A percentile compares a stretch with the other conserved stretches of the same genome.
phyloP scores from a whole-genome alignment of 2,113 vertebrate species.

The Romanogobio albipinnatus region DNA sequence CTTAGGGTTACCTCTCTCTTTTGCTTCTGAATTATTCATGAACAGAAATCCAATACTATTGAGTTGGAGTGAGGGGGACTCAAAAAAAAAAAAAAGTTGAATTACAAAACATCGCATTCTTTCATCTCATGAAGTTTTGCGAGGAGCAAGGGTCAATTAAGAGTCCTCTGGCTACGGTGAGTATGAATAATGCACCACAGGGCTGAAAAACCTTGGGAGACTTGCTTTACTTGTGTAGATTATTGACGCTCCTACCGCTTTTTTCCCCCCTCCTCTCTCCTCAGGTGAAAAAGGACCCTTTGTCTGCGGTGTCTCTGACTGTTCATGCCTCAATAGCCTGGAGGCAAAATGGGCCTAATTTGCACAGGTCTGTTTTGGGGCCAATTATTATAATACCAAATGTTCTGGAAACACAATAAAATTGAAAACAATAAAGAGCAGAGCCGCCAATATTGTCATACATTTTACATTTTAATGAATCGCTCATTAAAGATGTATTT shows the following conservation, averaged over 20 bases:
- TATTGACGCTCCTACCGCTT: constrained; percentile 72
- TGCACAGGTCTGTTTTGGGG: constrained; percentile 76
- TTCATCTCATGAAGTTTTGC: constrained; percentile 75
- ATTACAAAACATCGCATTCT: constrained; percentile 78
- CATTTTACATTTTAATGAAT: constrained; percentile 73
- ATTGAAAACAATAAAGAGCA: constrained; percentile 73
- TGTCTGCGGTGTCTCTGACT: constrained; percentile 72
- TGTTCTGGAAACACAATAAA: constrained; percentile 74
- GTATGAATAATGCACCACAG: constrained; percentile 76
- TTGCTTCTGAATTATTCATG: constrained; percentile 73
- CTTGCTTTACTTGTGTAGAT: constrained; percentile 74
- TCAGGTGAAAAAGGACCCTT: constrained; percentile 72
- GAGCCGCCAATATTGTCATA: constrained; percentile 59
- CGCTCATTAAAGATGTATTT: constrained; percentile 70
- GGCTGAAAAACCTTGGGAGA: constrained; percentile 73
- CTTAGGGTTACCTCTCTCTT: constrained; percentile 64
- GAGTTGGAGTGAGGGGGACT: constrained; percentile 67
- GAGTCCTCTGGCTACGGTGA: constrained; percentile 75
- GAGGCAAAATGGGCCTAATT: constrained; percentile 77
- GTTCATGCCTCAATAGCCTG: constrained; percentile 71
- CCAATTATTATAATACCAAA: constrained; percentile 81
- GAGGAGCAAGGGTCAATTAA: constrained; percentile 79
- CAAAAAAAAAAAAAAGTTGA: constrained; percentile 64
- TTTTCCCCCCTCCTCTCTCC: constrained; percentile 63
- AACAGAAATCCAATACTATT: constrained; percentile 74